phyloP scores from a whole-genome alignment of 2,888 invertebrate genomes.

The Trilocha varians region DNA sequence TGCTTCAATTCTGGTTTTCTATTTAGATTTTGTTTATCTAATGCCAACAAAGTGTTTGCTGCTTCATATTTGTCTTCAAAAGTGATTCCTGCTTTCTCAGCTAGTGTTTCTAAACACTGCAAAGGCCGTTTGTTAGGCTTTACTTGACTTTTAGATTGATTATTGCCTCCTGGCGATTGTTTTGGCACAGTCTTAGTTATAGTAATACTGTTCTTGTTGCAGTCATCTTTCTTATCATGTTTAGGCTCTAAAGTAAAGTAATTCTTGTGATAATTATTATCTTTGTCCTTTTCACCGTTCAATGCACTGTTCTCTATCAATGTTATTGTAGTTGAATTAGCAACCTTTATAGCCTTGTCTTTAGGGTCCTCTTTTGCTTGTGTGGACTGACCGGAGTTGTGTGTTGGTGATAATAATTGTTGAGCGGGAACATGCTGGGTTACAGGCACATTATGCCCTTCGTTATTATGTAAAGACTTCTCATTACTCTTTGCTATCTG shows the following conservation, averaged over 20 bases:
- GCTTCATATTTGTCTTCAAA: slow-evolving; percentile 84
- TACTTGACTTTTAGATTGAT: slow-evolving; percentile 33
- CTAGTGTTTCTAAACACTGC: slow-evolving; percentile 81
- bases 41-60: slow-evolving; percentile 75
- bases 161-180: slow-evolving; percentile 37
- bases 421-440: slow-evolving; percentile 59
- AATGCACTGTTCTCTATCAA: slow-evolving; percentile 51
- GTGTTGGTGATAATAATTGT: slow-evolving; percentile 47
- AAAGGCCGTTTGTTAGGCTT: slow-evolving; percentile 59
- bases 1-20: slow-evolving; percentile 54
- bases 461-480: slow-evolving; percentile 31
- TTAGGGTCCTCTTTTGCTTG: slow-evolving; percentile 52
- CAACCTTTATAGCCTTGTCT: slow-evolving; percentile 58
- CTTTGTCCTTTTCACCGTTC: slow-evolving; percentile 57
- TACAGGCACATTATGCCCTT: slow-evolving; percentile 38
- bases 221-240: slow-evolving; percentile 61
- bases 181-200: slow-evolving; percentile 59
- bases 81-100: slow-evolving; percentile 82
- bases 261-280: slow-evolving; percentile 51
- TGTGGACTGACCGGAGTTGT: slow-evolving; percentile 32
- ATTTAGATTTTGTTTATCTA: slow-evolving; percentile 76
- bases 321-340: slow-evolving; percentile 63
- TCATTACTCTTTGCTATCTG: slow-evolving; percentile 40
- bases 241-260: slow-evolving; percentile 61
- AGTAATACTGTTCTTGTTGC: slow-evolving; percentile 67